Conservation (phyloP, 2,113 vertebrate genomes). For the Varanus komodoensis region DNA sequence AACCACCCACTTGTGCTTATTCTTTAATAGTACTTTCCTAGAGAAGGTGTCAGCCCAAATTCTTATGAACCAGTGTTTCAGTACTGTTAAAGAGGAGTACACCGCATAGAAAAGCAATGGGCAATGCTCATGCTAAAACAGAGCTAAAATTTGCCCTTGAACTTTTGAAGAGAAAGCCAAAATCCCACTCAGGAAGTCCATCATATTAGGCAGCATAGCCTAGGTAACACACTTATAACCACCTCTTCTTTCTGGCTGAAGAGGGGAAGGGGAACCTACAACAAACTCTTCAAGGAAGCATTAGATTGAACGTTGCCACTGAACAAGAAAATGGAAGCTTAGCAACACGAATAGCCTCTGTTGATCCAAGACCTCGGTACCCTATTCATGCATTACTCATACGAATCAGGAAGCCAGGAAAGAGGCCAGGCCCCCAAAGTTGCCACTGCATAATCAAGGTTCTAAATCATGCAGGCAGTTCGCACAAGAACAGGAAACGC, state of each 20-base stretch:
- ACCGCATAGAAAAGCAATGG: conserved; percentile 20
- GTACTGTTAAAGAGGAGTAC: not conserved
- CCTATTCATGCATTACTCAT: not conserved
- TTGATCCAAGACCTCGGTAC: not conserved
- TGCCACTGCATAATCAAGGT: not conserved
- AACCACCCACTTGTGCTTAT: conserved; percentile 19
- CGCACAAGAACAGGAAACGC: not conserved
- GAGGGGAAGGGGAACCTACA: not conserved
- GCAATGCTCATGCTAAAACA: not conserved
- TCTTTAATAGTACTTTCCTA: conserved; percentile 29
- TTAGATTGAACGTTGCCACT: not conserved
- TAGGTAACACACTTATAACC: conserved; percentile 2
- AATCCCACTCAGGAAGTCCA: conserved; percentile 7
- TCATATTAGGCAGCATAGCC: conserved; percentile 2
- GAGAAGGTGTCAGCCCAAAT: not conserved
- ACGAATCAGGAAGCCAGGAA: not conserved
- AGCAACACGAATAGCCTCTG: not conserved
- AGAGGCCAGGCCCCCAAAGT: not conserved
- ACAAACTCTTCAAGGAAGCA: conserved; percentile 15
- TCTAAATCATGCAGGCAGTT: not conserved
- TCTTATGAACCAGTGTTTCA: not conserved
- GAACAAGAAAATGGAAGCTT: not conserved
- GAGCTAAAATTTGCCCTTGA: not conserved
- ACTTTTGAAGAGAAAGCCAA: conserved; percentile 12
- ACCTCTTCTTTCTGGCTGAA: conserved; percentile 1